Conservation (phyloP, 1,140 invertebrate species). For the Cydia amplana region DNA sequence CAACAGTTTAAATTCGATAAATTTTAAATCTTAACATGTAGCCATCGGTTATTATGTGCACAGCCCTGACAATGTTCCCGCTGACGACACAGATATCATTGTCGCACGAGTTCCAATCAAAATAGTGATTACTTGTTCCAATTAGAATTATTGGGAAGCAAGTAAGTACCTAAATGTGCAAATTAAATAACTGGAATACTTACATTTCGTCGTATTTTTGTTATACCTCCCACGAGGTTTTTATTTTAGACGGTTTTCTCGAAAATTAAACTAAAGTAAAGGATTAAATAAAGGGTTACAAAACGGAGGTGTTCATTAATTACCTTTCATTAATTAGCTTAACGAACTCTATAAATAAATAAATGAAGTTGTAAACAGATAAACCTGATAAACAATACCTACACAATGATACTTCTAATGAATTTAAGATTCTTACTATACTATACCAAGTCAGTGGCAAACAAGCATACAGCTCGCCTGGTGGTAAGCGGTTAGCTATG, state of each 20-base stretch:
- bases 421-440: not conserved
- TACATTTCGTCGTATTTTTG: too few species aligned
- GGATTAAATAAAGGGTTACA: not conserved
- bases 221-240: too few species aligned
- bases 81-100: not conserved
- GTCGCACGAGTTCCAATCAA: not conserved
- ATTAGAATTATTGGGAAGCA: not conserved
- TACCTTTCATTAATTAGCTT: not conserved
- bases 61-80: not conserved
- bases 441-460: too few species aligned
- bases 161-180: not conserved
- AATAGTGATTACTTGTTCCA: not conserved
- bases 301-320: not conserved
- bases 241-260: too few species aligned
- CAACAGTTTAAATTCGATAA: too few species aligned
- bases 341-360: not conserved
- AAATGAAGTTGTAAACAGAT: not conserved
- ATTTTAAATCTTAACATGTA: too few species aligned
- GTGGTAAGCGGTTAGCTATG: too few species aligned
- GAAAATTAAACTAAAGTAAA: not conserved
- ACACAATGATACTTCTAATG: not conserved
- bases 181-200: not conserved
- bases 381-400: not conserved
- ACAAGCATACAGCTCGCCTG: too few species aligned
- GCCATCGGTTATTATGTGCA: not conserved